phyloP scores from a whole-genome alignment of 2,113 vertebrate species.

The Phrynosoma platyrhinos region DNA sequence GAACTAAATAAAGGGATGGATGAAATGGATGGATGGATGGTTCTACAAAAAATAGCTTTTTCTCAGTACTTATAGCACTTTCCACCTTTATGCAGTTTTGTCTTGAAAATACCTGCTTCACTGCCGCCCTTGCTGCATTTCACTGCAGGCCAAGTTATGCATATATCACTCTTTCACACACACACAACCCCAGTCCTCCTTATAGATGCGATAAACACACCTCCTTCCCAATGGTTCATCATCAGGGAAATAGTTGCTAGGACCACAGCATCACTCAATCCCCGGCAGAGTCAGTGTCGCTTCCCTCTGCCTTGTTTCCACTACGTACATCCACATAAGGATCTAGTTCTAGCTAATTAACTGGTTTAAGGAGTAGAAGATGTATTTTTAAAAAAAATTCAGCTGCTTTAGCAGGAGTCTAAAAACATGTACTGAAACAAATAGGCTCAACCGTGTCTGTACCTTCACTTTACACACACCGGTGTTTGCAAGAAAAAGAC shows the following conservation, averaged over 20 bases:
- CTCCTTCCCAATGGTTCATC: background rate
- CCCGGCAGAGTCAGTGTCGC: rapidly evolving
- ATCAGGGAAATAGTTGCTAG: background rate
- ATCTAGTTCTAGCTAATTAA: constrained; percentile 40
- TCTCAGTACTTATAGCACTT: no score
- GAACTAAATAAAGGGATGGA: no score
- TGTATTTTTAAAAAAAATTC: constrained; percentile 19
- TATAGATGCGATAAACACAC: background rate
- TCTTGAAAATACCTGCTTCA: background rate
- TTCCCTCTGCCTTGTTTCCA: background rate
- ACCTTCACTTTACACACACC: background rate
- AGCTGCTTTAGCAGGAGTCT: constrained; percentile 5
- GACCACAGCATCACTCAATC: background rate
- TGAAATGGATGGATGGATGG: background rate
- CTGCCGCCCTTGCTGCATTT: background rate
- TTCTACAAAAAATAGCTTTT: background rate
- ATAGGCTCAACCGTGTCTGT: background rate
- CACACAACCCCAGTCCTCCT: background rate
- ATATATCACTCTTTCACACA: no score
- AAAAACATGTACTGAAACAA: rapidly evolving
- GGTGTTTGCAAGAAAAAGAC: constrained; percentile 9
- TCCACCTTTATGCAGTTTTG: no score
- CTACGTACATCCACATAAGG: background rate
- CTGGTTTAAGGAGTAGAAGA: constrained; percentile 15
- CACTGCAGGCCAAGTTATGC: background rate